Percentiles rank a stretch among this genome's conserved stretches.
Conservation (phyloP, 2,797 vertebrate genomes). For the Pantherophis alleghaniensis region DNA sequence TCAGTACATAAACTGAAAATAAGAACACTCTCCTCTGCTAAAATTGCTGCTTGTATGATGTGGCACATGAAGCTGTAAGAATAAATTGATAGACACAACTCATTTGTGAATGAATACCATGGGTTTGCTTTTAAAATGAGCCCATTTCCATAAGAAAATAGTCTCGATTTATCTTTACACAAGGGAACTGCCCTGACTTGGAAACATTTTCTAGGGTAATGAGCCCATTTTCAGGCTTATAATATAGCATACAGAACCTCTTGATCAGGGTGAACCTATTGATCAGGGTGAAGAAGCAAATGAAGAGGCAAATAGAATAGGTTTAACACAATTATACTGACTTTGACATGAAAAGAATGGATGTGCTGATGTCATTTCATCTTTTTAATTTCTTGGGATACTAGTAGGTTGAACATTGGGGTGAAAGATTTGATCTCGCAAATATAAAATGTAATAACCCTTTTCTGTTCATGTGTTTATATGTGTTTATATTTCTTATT, state of each 20-base stretch:
- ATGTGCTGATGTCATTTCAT: neutral
- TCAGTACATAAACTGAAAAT: constrained; percentile 1
- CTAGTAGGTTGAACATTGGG: neutral
- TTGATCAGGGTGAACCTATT: constrained; percentile 21
- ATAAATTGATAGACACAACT: neutral
- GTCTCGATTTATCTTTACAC: constrained; percentile 15
- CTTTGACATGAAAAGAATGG: constrained; percentile 3
- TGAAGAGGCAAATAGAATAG: constrained; percentile 9
- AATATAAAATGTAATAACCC: neutral
- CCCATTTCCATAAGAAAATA: neutral
- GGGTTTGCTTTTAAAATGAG: constrained; percentile 34
- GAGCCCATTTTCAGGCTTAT: constrained; percentile 34
- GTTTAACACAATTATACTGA: constrained; percentile 6
- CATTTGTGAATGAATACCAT: constrained; percentile 22
- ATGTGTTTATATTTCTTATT: neutral
- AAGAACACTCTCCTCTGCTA: neutral
- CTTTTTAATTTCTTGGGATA: neutral
- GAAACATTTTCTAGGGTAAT: constrained; percentile 23
- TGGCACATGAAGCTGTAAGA: neutral
- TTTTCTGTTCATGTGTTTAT: no score
- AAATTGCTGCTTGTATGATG: constrained; percentile 15
- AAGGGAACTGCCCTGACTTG: constrained; percentile 1
- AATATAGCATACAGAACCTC: constrained; percentile 17
- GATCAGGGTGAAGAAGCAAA: constrained; percentile 24
- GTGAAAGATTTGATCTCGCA: neutral